Percentiles rank a stretch among this genome's conserved stretches.
Conservation (phyloP, 2,888 invertebrate species). For the Mellilla xanthometata region DNA sequence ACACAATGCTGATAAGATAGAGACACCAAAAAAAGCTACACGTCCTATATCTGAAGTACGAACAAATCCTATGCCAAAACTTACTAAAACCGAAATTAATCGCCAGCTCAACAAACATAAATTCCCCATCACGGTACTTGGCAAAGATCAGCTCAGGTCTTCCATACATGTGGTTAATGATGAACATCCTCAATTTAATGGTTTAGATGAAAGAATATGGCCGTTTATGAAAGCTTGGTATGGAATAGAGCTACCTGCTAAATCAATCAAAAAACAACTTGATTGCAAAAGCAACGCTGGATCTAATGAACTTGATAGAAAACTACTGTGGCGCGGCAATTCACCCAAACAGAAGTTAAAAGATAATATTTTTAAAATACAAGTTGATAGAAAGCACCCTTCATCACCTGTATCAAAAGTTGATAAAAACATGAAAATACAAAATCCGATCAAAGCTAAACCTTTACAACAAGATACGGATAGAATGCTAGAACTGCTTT, state of each 20-base stretch:
- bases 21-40: constrained; percentile 15
- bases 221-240: constrained; percentile 66
- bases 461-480: constrained; percentile 53
- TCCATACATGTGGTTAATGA: constrained; percentile 37
- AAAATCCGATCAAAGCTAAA: constrained; percentile 22
- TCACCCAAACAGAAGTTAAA: background rate
- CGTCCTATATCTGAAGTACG: constrained; percentile 1
- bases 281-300: background rate
- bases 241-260: constrained; percentile 7
- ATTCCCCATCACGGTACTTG: constrained; percentile 59
- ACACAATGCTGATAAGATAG: constrained; percentile 17
- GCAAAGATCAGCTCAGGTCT: constrained; percentile 60
- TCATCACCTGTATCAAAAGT: constrained; percentile 17
- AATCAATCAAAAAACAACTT: background rate
- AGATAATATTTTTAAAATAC: constrained; percentile 4
- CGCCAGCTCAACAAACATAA: constrained; percentile 48
- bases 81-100: constrained; percentile 56
- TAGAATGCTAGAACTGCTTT: constrained; percentile 56
- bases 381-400: constrained; percentile 22
- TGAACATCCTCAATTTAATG: constrained; percentile 55
- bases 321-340: constrained; percentile 1
- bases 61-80: constrained; percentile 31
- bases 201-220: constrained; percentile 61
- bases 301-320: too few species aligned
- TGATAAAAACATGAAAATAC: background rate